These are phyloP conservation scores for Calonectris borealis DNA, from an alignment of 2,113 vertebrate genomes.

Conservation along the genomic window DNA sequence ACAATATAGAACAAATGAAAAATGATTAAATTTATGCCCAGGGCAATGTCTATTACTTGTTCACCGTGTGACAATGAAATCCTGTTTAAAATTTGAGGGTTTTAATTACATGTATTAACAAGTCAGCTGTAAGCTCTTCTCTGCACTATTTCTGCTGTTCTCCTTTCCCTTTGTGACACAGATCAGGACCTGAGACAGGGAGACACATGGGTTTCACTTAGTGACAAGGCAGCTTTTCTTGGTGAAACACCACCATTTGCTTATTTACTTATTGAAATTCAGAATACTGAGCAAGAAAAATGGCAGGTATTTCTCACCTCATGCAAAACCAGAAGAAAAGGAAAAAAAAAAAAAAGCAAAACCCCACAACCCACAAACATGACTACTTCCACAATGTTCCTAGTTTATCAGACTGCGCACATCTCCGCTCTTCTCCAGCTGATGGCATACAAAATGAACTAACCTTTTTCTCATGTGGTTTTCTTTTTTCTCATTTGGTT, in stretches of 20 bases:
- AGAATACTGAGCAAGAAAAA: not conserved
- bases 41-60: not conserved
- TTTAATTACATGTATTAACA: not conserved
- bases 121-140: not conserved
- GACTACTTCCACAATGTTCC: not conserved
- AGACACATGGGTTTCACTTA: not conserved
- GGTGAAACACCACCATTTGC: not conserved
- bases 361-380: not conserved
- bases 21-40: not conserved
- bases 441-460: not conserved
- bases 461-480: not conserved
- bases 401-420: not conserved
- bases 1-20: not conserved
- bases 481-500: not conserved
- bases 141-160: not conserved
- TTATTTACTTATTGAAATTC: not conserved
- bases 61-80: not conserved
- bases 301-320: accelerated
- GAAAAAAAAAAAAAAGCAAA: no score
- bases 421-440: not conserved
- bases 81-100: not conserved
- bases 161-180: not conserved
- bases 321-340: not conserved
- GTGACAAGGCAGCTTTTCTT: not conserved
- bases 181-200: not conserved